phyloP scores from a whole-genome alignment of 2,888 invertebrate species.

The Sthenelais limicola region DNA sequence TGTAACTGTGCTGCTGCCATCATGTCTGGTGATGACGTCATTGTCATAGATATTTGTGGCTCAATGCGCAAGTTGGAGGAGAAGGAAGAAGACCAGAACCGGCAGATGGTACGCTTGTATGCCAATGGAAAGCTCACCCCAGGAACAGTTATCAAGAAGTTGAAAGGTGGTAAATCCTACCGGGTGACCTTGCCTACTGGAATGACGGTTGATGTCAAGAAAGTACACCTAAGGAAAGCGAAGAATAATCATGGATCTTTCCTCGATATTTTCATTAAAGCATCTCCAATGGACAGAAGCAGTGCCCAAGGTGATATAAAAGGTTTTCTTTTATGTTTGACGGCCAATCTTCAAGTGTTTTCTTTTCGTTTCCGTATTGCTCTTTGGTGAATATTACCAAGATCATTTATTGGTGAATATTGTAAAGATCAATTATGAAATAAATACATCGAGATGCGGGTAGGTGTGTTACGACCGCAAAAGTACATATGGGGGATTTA shows the following conservation, averaged over 20 bases:
- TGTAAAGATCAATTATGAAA: no score
- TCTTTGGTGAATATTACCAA: no score
- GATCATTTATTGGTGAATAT: no score
- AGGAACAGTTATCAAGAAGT: constrained; percentile 44
- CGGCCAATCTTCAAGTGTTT: no score
- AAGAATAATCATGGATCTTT: not conserved
- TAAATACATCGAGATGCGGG: no score
- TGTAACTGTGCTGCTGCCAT: constrained; percentile 55
- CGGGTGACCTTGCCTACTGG: constrained; percentile 51
- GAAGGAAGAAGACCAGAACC: not conserved
- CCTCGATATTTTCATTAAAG: constrained; percentile 1
- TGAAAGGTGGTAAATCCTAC: constrained; percentile 5
- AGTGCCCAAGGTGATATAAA: not conserved
- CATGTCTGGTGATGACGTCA: constrained; percentile 52
- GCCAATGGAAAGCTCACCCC: constrained; percentile 47
- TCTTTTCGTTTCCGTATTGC: no score
- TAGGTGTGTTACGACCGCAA: no score
- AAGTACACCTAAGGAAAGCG: not conserved
- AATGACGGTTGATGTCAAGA: constrained; percentile 11
- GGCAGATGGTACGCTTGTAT: constrained; percentile 44
- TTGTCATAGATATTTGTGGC: constrained; percentile 52
- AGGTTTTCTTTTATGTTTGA: not conserved
- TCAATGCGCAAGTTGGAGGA: not conserved
- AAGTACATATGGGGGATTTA: no score
- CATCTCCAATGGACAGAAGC: not conserved